Base-by-base conservation (phyloP, 1,140 invertebrate species). In the Littorina saxatilis region DNA sequence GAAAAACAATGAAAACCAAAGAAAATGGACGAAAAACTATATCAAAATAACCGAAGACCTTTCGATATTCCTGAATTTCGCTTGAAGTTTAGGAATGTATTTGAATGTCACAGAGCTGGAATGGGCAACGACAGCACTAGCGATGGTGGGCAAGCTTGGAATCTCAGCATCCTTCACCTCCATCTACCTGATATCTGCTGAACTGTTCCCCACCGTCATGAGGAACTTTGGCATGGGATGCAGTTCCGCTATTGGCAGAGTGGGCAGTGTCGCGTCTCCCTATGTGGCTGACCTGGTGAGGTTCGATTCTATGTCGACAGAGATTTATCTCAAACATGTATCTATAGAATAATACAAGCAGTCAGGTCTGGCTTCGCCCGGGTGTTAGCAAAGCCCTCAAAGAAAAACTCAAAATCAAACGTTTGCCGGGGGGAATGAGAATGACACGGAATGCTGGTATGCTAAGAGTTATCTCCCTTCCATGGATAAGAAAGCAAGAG, bases 121-220 rank as follows among this genome's bases (percentile, higher is more conserved):
- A 32, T 79, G 78, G 78, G 66, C 55, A 15, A 79, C 61, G 9
- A 79, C 63, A 37, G 37, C 78, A 13, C 78, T 84, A 43, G 82
- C 84, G 2, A 82, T 77, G 40, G 47, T 82, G 37, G 84, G 84
- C 40, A 82, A 82, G 40, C 73, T 82, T 23, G 84, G 81, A 0
- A 82, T 84, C 27, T 82, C 86, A 20, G 73, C 82, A 1, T 47
- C 81, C 58, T 88, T 84, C 83, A 95, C 95, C 39, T 94, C 96
- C 1, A 94, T 96, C 47, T 97, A 96, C 87, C 94, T 97, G 63
- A 96, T 96, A 88, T 95, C 96, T 9, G 95, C 95, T 20, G 96
- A 97, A 92, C 95, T 96, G 88, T 97, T 96, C 87, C 97, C 97
- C 4, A 98, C 97, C 1, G 94, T 95, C 11, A 94, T 97, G 55